Conservation (phyloP, 2,113 vertebrate genomes). For the Stigmatopora argus region DNA sequence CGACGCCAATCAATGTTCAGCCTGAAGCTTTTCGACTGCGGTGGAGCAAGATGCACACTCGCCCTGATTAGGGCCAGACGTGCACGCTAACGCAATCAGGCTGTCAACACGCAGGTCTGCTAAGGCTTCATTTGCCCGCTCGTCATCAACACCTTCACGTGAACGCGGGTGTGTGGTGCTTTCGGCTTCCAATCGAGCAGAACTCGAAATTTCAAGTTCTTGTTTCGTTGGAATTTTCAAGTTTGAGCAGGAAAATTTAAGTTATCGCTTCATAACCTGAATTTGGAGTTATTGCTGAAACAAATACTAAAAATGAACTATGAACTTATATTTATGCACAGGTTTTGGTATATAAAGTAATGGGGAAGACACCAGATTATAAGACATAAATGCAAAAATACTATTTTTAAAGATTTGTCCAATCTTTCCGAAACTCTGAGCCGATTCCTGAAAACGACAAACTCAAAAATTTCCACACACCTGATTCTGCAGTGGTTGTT, state of each 20-base stretch:
- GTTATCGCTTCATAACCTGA: no score
- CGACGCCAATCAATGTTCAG: not conserved
- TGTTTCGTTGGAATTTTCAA: no score
- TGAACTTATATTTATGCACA: constrained; percentile 13
- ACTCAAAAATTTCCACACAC: no score
- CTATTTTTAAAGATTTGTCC: no score
- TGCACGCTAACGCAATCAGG: constrained; percentile 1
- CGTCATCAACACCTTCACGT: not conserved
- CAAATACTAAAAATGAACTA: constrained; percentile 40
- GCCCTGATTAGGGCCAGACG: not conserved
- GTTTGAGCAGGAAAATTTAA: no score
- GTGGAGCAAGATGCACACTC: not conserved
- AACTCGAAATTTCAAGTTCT: no score
- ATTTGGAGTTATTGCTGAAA: constrained; percentile 26
- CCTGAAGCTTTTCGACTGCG: not conserved
- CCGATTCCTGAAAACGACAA: no score
- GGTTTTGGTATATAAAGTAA: constrained; percentile 26
- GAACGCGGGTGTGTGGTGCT: not conserved
- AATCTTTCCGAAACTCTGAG: no score
- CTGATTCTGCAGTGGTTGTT: no score
- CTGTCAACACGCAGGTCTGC: not conserved
- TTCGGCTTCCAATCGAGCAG: no score
- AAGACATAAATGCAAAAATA: constrained; percentile 55
- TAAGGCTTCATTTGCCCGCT: not conserved
- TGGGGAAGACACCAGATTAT: constrained; percentile 45